Evolutionary conservation across 2,888 invertebrate genomes (phyloP).

Genomic region (Drosophila picticornis): DNA sequence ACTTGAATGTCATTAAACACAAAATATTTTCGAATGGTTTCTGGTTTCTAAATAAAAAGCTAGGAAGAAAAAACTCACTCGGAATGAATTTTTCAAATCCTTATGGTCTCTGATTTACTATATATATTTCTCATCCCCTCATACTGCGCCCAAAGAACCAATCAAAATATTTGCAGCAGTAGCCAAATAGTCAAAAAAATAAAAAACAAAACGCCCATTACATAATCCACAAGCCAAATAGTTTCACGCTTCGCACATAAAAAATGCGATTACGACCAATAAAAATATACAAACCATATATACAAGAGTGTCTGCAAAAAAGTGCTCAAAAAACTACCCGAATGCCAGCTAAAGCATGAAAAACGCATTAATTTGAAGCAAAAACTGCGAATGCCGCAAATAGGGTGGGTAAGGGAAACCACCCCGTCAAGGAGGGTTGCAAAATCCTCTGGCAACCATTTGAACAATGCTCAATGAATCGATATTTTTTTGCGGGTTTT

Average conservation of each 20-base stretch:
- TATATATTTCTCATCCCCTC: constrained; percentile 6
- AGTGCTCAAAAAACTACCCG: constrained; percentile 32
- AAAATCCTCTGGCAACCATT: constrained; percentile 46
- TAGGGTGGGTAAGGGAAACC: constrained; percentile 57
- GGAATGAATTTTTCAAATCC: not conserved
- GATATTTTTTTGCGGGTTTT: constrained; percentile 33
- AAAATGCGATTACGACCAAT: constrained; percentile 69
- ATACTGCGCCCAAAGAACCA: constrained; percentile 33
- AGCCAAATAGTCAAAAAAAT: constrained; percentile 52
- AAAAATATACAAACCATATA: constrained; percentile 51
- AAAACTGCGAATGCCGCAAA: constrained; percentile 37
- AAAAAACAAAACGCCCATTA: constrained; percentile 50
- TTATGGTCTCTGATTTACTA: not conserved
- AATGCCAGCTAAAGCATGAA: constrained; percentile 4
- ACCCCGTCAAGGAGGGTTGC: constrained; percentile 65
- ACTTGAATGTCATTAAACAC: not conserved
- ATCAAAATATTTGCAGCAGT: constrained; percentile 56
- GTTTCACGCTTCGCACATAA: constrained; percentile 60
- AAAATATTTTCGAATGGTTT: not conserved
- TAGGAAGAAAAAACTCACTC: not conserved
- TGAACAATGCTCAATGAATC: constrained; percentile 58
- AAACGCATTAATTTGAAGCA: constrained; percentile 14
- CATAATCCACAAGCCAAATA: constrained; percentile 45
- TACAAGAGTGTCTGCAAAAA: constrained; percentile 24
- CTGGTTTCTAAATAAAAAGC: too few species aligned